Evolutionary conservation across 2,113 vertebrate genomes (phyloP).

Genomic region (Cygnus buccinator): DNA sequence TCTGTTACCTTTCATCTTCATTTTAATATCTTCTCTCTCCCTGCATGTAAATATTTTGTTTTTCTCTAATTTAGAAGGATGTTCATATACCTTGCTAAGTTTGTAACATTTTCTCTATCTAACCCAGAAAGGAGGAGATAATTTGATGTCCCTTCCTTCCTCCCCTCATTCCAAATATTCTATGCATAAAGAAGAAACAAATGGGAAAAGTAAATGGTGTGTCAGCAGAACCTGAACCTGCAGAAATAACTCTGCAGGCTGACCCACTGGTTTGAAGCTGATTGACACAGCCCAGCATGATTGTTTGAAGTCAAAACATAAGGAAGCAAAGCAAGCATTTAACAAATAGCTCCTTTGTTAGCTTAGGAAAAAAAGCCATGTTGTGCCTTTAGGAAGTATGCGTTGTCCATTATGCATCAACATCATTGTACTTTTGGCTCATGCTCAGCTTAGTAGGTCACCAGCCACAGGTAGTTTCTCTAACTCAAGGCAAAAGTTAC

Average conservation of each 20-base stretch:
- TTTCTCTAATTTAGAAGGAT: not conserved
- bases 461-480: not conserved
- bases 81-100: not conserved
- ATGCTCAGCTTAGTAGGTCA: not conserved
- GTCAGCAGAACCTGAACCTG: not conserved
- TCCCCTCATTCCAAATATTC: not conserved
- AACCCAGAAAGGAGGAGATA: not conserved
- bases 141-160: not conserved
- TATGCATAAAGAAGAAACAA: not conserved
- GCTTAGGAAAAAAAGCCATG: not conserved
- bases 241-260: not conserved
- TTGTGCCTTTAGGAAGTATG: not conserved
- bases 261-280: not conserved
- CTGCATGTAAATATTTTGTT: not conserved
- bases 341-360: not conserved
- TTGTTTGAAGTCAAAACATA: not conserved
- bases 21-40: not conserved
- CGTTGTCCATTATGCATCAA: not conserved
- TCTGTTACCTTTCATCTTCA: not conserved
- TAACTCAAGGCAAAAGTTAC: not conserved
- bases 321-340: not conserved
- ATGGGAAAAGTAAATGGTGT: not conserved
- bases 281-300: not conserved
- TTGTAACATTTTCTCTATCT: not conserved
- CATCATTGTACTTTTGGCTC: not conserved